Evolutionary conservation across 1,140 invertebrate species (phyloP), one percentile per base, ranked within the genome.

Genomic region (Mamestra configurata): DNA sequence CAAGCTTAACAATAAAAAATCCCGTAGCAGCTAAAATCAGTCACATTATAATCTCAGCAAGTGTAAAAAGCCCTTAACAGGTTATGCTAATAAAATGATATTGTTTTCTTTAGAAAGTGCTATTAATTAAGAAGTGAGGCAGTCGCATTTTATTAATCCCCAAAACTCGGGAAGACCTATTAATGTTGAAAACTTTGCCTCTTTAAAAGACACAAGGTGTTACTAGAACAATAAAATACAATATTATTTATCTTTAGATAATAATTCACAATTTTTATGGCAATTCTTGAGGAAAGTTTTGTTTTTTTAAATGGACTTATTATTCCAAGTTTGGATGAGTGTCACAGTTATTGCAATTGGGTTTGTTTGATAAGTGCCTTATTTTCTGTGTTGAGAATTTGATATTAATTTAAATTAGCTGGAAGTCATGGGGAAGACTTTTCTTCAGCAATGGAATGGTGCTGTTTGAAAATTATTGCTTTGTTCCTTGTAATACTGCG

Each of bases 11-110:
- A n/a, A n/a, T n/a, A n/a, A n/a, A n/a, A n/a, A n/a, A n/a, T n/a
- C n/a, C 27, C 5, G 1, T 5, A 5, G 27, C 27, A 31, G 27
- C 5, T 31, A 31, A 31, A 31, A 31, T 31, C 27, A 31, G 27
- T 5, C 27, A 31, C 27, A 31, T 43, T 43, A 7, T 43, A 24
- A 18, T 51, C 40, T 49, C 4, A 13, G n/a, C 59, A 55, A 79
- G 55, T 80, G 73, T 68, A 49, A 40, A 79, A 4, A 15, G 46
- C 10, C 71, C 79, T 72, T 68, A 84, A 86, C 71, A 79, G 85
- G 75, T 89, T 90, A 92, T 92, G 91, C 90, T 91, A 93, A 93
- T 93, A 93, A 93, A 93, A 91, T 93, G 89, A 92, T 92, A 93
- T 93, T 93, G 92, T 93, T 92, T 93, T 92, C 92, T 92, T 93